Percentiles rank a stretch among this genome's conserved stretches.
These are phyloP conservation scores for Hippocampus kuda DNA, from an alignment of 2,797 vertebrate species.

Conservation along the genomic window DNA sequence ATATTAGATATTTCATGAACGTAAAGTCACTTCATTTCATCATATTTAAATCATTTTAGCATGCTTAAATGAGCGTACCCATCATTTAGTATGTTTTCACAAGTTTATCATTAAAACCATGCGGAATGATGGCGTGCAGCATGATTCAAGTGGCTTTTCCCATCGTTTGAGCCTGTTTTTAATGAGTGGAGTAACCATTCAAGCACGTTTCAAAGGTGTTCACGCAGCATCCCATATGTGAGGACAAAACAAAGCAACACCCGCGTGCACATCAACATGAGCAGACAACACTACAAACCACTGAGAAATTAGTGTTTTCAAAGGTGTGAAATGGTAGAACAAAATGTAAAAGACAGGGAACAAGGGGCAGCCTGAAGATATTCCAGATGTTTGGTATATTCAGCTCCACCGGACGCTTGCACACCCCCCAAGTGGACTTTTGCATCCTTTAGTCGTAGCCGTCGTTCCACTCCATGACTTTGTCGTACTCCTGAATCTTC, in stretches of 20 bases:
- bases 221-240: not conserved
- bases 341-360: not conserved
- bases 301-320: not conserved
- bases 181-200: not conserved
- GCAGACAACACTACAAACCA: not conserved
- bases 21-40: not conserved
- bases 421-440: not conserved
- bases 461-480: constrained; percentile 90
- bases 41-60: not conserved
- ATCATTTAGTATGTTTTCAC: no score
- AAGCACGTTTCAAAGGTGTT: not conserved
- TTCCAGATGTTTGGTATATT: not conserved
- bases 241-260: not conserved
- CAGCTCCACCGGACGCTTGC: not conserved
- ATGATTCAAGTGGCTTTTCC: no score
- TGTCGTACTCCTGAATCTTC: constrained; percentile 92
- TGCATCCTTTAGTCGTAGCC: constrained; percentile 49
- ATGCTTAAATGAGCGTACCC: no score
- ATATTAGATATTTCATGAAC: not conserved
- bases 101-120: no score
- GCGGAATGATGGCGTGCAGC: no score
- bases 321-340: constrained; percentile 1
- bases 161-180: no score
- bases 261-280: not conserved
- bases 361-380: not conserved